Conservation (phyloP, 2,888 invertebrate species). For the Chaitophorus viminalis region DNA sequence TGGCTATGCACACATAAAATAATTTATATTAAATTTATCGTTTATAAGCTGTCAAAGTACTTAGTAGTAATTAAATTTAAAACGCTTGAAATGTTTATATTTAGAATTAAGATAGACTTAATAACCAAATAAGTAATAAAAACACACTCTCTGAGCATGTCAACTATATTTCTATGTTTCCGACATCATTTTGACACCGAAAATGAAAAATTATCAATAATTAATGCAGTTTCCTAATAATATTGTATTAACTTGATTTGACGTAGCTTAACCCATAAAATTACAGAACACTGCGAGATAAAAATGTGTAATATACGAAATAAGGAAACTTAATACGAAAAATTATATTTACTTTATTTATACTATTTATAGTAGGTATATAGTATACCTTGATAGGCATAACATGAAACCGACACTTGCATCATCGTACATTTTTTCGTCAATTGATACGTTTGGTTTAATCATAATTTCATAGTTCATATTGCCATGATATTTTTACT, state of each 20-base stretch:
- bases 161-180: neutral
- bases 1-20: neutral
- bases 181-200: neutral
- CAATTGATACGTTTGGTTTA: neutral
- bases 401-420: neutral
- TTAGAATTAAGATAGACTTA: neutral
- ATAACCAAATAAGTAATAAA: neutral
- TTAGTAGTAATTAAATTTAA: neutral
- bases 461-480: neutral
- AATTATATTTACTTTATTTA: neutral
- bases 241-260: neutral
- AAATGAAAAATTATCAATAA: neutral
- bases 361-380: neutral
- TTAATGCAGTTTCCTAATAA: too few species aligned
- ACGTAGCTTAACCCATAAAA: neutral
- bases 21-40: conserved; percentile 26
- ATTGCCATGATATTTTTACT: neutral
- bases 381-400: neutral
- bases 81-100: conserved; percentile 16
- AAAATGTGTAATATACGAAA: neutral
- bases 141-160: neutral
- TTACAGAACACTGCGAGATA: neutral
- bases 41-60: conserved; percentile 15
- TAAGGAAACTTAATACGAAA: neutral
- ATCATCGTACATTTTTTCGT: neutral